Percentiles rank a stretch among this genome's conserved stretches.
Conservation (phyloP, 2,113 vertebrate genomes). For the Ailuropoda melanoleuca region DNA sequence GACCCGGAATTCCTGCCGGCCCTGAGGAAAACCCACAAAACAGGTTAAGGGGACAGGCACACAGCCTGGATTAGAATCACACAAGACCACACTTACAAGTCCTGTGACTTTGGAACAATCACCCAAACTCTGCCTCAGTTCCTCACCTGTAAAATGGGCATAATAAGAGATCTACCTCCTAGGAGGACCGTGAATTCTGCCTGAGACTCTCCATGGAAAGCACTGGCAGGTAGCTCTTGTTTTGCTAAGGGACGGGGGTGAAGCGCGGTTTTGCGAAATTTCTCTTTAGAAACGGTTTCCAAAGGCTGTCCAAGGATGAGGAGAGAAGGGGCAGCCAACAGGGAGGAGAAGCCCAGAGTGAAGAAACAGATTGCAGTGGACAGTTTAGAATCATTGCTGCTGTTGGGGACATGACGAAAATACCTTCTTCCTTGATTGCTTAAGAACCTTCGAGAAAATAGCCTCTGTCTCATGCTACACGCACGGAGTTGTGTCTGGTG, state of each 20-base stretch:
- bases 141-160: neutral
- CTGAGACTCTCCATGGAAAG: rapidly evolving
- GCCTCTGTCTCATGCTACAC: neutral
- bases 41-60: neutral
- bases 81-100: neutral
- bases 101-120: neutral
- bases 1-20: neutral
- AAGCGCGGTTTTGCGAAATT: neutral
- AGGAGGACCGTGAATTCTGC: neutral
- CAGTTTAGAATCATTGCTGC: no score
- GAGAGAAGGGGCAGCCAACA: no score
- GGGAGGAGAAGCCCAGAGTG: neutral
- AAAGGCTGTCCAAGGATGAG: neutral
- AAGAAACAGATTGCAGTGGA: neutral
- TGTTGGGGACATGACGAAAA: neutral
- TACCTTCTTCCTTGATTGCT: neutral
- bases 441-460: neutral
- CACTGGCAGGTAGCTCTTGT: neutral
- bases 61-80: neutral
- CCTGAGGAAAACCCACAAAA: neutral
- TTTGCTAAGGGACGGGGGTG: neutral
- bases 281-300: neutral
- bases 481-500: neutral
- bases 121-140: neutral
- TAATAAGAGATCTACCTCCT: neutral